phyloP scores from a whole-genome alignment of 2,888 invertebrate genomes.

The Andricus quercusramuli region DNA sequence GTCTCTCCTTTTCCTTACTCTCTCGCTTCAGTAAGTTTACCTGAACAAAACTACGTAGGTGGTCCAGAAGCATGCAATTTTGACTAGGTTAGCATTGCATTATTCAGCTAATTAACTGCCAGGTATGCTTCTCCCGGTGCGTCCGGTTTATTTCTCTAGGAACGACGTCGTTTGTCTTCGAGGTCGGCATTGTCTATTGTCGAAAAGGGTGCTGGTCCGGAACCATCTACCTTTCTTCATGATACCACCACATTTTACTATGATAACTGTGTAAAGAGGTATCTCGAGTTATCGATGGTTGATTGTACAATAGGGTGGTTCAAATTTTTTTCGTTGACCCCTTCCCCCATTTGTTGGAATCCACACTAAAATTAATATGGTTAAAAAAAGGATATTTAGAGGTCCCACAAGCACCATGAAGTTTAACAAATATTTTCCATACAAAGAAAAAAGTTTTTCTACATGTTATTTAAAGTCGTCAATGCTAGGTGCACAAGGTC shows the following conservation, averaged over 20 bases:
- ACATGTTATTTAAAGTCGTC: no score
- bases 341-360: no score
- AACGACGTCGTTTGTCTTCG: slow-evolving; percentile 65
- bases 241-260: neutral
- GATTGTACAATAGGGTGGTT: no score
- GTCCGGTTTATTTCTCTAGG: slow-evolving; percentile 63
- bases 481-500: no score
- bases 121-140: slow-evolving; percentile 62
- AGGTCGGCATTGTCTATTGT: neutral
- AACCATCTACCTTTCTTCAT: neutral
- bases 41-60: slow-evolving; percentile 67
- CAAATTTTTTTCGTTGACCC: no score
- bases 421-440: no score
- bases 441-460: no score
- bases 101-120: slow-evolving; percentile 76
- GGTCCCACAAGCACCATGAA: no score
- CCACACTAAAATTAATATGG: no score
- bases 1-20: slow-evolving; percentile 28
- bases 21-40: slow-evolving; percentile 48
- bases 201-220: slow-evolving; percentile 3
- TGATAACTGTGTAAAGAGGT: neutral
- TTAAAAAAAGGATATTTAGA: no score
- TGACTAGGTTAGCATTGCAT: slow-evolving; percentile 76
- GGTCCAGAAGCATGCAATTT: slow-evolving; percentile 74
- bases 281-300: no score